These are phyloP conservation scores for Xylota segnis DNA, from an alignment of 2,888 invertebrate species.

Conservation along the genomic window DNA sequence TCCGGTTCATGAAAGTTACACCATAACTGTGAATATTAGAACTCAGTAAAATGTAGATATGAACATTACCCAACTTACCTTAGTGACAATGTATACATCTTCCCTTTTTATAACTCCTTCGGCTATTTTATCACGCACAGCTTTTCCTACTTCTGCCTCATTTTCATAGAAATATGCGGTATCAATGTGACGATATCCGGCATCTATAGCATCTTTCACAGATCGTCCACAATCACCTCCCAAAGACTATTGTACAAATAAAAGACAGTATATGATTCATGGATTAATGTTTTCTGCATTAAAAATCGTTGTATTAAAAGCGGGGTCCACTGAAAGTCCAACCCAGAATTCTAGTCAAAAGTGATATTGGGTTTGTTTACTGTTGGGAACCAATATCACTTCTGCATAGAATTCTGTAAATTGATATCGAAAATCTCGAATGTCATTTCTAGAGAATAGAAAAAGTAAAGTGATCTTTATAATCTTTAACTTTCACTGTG, in stretches of 20 bases:
- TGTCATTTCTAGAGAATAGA: too few species aligned
- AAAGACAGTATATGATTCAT: background rate
- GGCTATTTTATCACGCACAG: slow-evolving; percentile 83
- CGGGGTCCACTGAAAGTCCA: too few species aligned
- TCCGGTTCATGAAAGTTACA: slow-evolving; percentile 93
- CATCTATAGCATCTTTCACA: slow-evolving; percentile 85
- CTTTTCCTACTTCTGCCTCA: slow-evolving; percentile 84
- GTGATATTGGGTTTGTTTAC: too few species aligned
- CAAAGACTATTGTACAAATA: slow-evolving; percentile 79
- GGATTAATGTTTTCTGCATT: too few species aligned
- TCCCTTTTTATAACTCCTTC: slow-evolving; percentile 84
- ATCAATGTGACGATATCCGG: slow-evolving; percentile 86
- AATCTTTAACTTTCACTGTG: too few species aligned
- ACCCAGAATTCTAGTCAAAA: too few species aligned
- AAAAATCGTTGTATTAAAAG: too few species aligned
- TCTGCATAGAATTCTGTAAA: too few species aligned
- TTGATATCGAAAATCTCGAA: too few species aligned
- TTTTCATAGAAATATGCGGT: slow-evolving; percentile 86
- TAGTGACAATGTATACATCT: slow-evolving; percentile 83
- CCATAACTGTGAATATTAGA: slow-evolving; percentile 87
- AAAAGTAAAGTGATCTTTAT: too few species aligned
- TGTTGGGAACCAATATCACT: too few species aligned
- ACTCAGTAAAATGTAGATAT: slow-evolving; percentile 13
- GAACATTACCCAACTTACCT: slow-evolving; percentile 78
- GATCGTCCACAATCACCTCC: slow-evolving; percentile 82